Conservation (phyloP, 2,113 vertebrate species). For the Nesoenas mayeri region DNA sequence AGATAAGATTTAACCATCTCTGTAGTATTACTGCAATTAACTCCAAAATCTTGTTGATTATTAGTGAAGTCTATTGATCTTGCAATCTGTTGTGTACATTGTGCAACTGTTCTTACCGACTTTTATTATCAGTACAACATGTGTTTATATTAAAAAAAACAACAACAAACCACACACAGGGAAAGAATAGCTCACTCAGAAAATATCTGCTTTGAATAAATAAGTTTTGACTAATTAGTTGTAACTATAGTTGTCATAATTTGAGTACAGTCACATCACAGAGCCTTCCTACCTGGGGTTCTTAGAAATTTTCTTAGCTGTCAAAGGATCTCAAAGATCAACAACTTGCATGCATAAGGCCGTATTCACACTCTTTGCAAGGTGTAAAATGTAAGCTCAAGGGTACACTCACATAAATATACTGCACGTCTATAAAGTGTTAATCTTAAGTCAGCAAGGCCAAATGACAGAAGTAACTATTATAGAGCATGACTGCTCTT, state of each 20-base stretch:
- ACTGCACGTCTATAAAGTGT: conserved; percentile 18
- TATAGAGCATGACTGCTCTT: neutral
- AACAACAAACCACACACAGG: too few relatives aligned
- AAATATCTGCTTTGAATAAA: neutral
- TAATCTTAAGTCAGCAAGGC: conserved; percentile 28
- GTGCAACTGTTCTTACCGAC: neutral
- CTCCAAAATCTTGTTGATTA: neutral
- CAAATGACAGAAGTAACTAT: conserved; percentile 12
- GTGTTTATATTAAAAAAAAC: neutral
- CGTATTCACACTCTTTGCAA: neutral
- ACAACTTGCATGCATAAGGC: neutral
- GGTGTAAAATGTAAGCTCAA: conserved; percentile 14
- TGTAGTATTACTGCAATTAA: neutral
- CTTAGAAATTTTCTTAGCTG: neutral
- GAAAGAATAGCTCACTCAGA: neutral
- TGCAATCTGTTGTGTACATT: neutral
- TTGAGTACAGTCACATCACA: neutral
- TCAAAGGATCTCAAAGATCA: neutral
- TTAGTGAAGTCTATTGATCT: neutral
- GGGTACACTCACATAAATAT: neutral
- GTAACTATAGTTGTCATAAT: neutral
- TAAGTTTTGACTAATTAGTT: neutral
- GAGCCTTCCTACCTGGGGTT: neutral
- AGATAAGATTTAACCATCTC: neutral
- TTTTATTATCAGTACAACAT: neutral